These are phyloP conservation scores for Dromius quadrimaculatus DNA, from an alignment of 2,888 invertebrate species.

Conservation along the genomic window DNA sequence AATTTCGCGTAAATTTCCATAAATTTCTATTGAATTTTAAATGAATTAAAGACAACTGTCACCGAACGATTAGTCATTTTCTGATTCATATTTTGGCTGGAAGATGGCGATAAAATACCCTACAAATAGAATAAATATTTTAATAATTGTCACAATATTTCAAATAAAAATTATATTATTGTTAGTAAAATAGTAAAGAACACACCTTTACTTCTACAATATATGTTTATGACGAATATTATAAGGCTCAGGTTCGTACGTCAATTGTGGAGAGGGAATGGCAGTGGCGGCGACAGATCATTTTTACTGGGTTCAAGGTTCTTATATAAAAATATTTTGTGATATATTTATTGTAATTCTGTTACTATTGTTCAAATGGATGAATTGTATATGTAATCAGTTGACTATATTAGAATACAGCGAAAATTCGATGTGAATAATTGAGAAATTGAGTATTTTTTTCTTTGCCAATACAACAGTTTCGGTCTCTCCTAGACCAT, in stretches of 20 bases:
- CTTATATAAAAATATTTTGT: too few species aligned
- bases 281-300: neutral
- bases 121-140: neutral
- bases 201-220: slow-evolving; percentile 34
- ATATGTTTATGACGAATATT: slow-evolving; percentile 27
- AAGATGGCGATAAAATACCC: neutral
- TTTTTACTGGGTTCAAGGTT: neutral
- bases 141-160: slow-evolving; percentile 4
- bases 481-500: too few species aligned
- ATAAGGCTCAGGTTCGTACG: slow-evolving; percentile 3
- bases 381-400: too few species aligned
- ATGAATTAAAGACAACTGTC: neutral
- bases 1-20: neutral
- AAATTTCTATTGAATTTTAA: slow-evolving; percentile 11
- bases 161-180: slow-evolving; percentile 29
- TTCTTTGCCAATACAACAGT: too few species aligned
- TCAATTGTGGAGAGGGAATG: slow-evolving; percentile 11
- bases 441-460: too few species aligned
- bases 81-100: slow-evolving; percentile 5
- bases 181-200: slow-evolving; percentile 23
- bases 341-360: too few species aligned
- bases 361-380: too few species aligned
- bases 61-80: slow-evolving; percentile 8
- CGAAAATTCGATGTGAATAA: too few species aligned
- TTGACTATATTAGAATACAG: too few species aligned